Percentiles rank a stretch among this genome's conserved stretches.
Evolutionary conservation across 2,888 invertebrate genomes (phyloP).

Genomic region (Drosophila kanekoi): DNA sequence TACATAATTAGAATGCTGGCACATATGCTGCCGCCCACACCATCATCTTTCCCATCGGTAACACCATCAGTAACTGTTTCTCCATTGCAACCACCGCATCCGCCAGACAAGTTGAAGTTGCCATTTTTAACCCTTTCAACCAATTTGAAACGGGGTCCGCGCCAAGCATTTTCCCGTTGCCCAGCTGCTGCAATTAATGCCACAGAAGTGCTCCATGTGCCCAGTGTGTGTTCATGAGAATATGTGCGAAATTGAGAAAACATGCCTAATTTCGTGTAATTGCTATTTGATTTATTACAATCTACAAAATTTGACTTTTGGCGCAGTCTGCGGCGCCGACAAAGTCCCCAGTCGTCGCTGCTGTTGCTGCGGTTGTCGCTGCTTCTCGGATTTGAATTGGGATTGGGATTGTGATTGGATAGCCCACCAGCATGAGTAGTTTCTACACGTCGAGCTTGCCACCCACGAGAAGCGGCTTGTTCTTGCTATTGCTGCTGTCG

Average conservation of each 20-base stretch:
- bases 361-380: slow-evolving; percentile 22
- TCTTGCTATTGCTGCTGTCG: slow-evolving; percentile 13
- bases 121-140: slow-evolving; percentile 76
- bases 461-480: slow-evolving; percentile 51
- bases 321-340: slow-evolving; percentile 70
- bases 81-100: slow-evolving; percentile 44
- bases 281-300: slow-evolving; percentile 84
- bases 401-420: slow-evolving; percentile 21
- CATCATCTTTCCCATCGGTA: slow-evolving; percentile 17
- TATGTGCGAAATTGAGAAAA: slow-evolving; percentile 79
- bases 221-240: slow-evolving; percentile 18
- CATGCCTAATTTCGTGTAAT: slow-evolving; percentile 84
- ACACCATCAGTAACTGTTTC: slow-evolving; percentile 16
- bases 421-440: slow-evolving; percentile 32
- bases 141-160: slow-evolving; percentile 67
- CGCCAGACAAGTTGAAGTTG: slow-evolving; percentile 79
- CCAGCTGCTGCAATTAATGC: slow-evolving; percentile 82
- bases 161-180: slow-evolving; percentile 56
- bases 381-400: slow-evolving; percentile 17
- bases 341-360: slow-evolving; percentile 55
- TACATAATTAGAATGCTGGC: slow-evolving; percentile 79
- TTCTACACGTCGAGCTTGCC: no score
- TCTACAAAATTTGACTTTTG: slow-evolving; percentile 83
- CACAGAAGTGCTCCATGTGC: slow-evolving; percentile 56
- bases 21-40: slow-evolving; percentile 73